Base-by-base conservation (phyloP, 2,797 vertebrate genomes). In the Merluccius polli region DNA sequence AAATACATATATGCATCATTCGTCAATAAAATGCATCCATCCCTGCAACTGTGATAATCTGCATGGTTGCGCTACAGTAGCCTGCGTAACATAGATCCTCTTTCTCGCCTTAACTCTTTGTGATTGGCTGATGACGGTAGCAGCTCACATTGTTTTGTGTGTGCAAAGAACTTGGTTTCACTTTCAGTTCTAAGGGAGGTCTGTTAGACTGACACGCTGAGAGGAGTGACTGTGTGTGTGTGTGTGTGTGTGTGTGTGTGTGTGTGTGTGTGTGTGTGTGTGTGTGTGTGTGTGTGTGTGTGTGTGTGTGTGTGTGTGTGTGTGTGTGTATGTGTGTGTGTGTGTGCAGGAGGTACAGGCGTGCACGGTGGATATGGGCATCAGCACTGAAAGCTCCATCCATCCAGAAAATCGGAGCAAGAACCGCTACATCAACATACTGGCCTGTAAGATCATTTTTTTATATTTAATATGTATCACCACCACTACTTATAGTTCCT, bases 331-430 rank as follows among this genome's bases (percentile, higher is more conserved):
- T 15, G 12, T 31, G 8, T n/a, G 11, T 29, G 63, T 67, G 63
- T 29, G 63, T 79, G 69, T 75, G 33, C 79, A 99, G 98, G 98
- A 98, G 90, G 94, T 99, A 63, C 98, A 98, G 93, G 94, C 91
- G 38, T 98, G 96, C 90, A 97, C 96, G 38, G 93, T 94, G 86
- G 96, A 98, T 83, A 91, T 97, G 91, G 95, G 94, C 85, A 96
- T 99, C 87, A 97, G 96, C 29, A 91, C 95, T 38, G 96, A 98
- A 91, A 95, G 92, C 90, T 98, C 96, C 84, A 96, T 94, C 84
- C 97, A 98, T 78, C 96, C 97, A 0, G 95, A 97, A 85, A 98
- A 99, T 91, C 98, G 98, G 85, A 96, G 94, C 92, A 98, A 99
- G 92, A 99, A 99, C 91, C 90, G 97, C 88, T 99, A 98, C 83